Evolutionary conservation across 1,140 invertebrate species (phyloP).

Genomic region (Hermatobates lingyangjiaoensis): DNA sequence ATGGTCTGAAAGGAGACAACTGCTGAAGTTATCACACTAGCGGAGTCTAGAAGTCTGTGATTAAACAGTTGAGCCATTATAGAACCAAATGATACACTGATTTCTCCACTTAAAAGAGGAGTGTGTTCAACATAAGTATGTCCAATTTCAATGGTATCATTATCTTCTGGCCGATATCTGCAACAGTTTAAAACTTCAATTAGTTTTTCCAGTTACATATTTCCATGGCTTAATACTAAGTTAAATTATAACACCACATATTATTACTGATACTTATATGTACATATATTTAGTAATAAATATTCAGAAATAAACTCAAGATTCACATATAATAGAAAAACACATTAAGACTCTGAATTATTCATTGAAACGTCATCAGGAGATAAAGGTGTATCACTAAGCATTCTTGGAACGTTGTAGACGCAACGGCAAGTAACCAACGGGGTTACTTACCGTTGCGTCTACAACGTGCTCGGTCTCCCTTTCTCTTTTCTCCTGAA

Average conservation of each 20-base stretch:
- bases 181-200: background rate
- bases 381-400: no score
- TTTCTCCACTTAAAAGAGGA: slow-evolving; percentile 3
- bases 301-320: background rate
- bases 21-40: slow-evolving; percentile 6
- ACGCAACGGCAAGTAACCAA: no score
- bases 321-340: background rate
- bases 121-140: slow-evolving; percentile 2
- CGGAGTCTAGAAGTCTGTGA: background rate
- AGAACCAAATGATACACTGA: background rate
- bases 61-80: slow-evolving; percentile 3
- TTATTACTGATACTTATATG: background rate
- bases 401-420: no score
- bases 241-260: background rate
- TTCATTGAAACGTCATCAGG: no score
- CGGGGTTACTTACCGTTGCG: no score
- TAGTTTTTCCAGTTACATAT: background rate
- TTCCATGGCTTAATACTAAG: background rate
- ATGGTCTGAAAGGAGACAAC: slow-evolving; percentile 4
- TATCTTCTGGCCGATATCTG: slow-evolving; percentile 5
- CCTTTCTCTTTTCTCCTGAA: no score
- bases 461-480: no score
- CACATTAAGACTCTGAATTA: background rate
- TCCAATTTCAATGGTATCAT: background rate
- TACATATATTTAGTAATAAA: background rate